Evolutionary conservation across 2,888 invertebrate species (phyloP), one percentile per base, ranked within the genome.

Genomic region (Spisula subtruncata): DNA sequence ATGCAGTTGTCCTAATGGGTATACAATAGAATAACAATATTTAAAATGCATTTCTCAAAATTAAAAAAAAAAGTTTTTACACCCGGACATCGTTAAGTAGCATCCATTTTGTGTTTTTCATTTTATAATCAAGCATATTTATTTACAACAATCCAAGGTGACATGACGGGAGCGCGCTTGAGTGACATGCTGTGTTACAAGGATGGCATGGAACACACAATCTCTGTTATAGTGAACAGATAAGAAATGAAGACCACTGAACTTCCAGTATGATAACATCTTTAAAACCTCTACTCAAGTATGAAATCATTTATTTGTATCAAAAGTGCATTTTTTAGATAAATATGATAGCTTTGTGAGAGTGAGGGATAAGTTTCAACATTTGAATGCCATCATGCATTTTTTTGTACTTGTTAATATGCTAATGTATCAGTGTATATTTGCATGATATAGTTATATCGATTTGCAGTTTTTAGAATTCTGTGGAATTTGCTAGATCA

Each of bases 311-410:
- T 66, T 25, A 66, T 66, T 66, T 25, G 25, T 12, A 66, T 66
- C 10, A n/a, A 25, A 66, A n/a, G n/a, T 66, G 60, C 60, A 66
- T 66, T 66, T 66, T 66, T n/a, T 66, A 41, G 60, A 66, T 66
- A 66, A 66, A 66, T 66, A 41, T 25, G 60, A 66, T 66, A 66
- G 60, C 25, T 25, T 66, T 66, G 60, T 25, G 60, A 10, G 1
- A 51, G 25, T 5, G 5, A 66, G 60, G 60, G n/a, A 25, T 66
- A 25, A 0, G 25, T 66, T 66, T 25, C 60, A 66, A 25, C n/a
- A 66, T 25, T 25, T 10, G 12, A 10, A 66, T n/a, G 60, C 10
- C 25, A 66, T 66, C 25, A 25, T 6, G 60, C 25, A 60, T 66
- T 12, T 66, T 25, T 66, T 66, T 66, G 6, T 66, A 4, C 60